Conservation (phyloP, 2,113 vertebrate genomes). For the Anoura caudifer region DNA sequence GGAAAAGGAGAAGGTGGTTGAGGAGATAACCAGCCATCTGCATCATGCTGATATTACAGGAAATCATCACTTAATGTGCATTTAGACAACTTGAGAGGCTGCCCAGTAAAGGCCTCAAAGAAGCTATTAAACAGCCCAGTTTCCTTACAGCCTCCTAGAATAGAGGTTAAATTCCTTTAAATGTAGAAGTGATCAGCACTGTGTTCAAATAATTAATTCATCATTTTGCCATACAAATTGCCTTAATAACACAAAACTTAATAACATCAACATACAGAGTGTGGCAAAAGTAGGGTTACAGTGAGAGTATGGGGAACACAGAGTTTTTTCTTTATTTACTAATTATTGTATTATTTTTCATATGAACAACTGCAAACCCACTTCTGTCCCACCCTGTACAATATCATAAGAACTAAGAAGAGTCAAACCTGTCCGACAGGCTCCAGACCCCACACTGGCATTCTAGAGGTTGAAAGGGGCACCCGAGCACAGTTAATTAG, state of each 20-base stretch:
- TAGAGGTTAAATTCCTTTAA: background rate
- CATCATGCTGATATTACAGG: too few species aligned
- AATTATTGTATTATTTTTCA: background rate
- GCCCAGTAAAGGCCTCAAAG: background rate
- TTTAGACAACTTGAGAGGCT: background rate
- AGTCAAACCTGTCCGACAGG: background rate
- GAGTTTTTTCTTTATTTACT: background rate
- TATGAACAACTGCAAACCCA: background rate
- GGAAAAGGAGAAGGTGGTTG: background rate
- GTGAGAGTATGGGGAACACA: background rate
- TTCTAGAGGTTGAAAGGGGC: background rate
- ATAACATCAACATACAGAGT: background rate
- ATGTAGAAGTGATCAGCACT: background rate
- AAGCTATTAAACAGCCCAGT: background rate
- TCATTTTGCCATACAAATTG: background rate
- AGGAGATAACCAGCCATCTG: background rate
- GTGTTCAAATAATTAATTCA: background rate
- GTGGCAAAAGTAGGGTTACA: background rate
- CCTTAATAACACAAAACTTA: background rate
- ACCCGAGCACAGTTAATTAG: background rate
- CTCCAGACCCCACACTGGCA: background rate
- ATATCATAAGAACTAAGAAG: background rate
- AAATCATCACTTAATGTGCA: background rate
- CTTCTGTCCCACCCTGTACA: background rate
- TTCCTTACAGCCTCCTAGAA: background rate